Conservation (phyloP, 1,140 invertebrate genomes). For the Neodiprion fabricii region DNA sequence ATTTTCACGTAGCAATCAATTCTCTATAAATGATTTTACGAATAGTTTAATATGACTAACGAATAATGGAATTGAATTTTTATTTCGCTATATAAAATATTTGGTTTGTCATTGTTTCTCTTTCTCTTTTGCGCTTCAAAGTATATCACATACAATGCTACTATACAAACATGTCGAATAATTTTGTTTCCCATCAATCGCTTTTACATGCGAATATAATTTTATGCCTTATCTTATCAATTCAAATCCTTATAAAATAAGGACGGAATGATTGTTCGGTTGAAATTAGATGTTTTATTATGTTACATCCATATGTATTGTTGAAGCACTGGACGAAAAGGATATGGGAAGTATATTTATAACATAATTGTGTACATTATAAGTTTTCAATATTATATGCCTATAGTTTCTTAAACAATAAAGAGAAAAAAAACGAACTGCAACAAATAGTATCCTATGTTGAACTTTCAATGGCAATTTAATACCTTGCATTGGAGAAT, state of each 20-base stretch:
- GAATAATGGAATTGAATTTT: no score
- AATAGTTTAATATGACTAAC: no score
- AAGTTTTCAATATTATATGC: constrained; percentile 12
- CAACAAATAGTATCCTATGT: background rate
- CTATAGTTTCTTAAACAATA: background rate
- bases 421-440: background rate
- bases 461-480: background rate
- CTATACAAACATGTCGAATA: no score
- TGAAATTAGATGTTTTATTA: constrained; percentile 2
- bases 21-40: no score
- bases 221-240: background rate
- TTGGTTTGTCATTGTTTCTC: no score
- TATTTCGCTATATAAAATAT: no score
- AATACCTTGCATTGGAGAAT: background rate
- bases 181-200: no score
- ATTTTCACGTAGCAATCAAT: no score
- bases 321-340: background rate
- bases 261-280: background rate
- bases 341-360: constrained; percentile 12
- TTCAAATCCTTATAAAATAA: background rate
- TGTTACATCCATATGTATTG: background rate
- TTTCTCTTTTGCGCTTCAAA: no score
- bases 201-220: no score
- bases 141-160: no score
- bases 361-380: background rate